Evolutionary conservation across 2,888 invertebrate species (phyloP), one percentile per base, ranked within the genome.

Genomic region (Didymodactylos carnosus): DNA sequence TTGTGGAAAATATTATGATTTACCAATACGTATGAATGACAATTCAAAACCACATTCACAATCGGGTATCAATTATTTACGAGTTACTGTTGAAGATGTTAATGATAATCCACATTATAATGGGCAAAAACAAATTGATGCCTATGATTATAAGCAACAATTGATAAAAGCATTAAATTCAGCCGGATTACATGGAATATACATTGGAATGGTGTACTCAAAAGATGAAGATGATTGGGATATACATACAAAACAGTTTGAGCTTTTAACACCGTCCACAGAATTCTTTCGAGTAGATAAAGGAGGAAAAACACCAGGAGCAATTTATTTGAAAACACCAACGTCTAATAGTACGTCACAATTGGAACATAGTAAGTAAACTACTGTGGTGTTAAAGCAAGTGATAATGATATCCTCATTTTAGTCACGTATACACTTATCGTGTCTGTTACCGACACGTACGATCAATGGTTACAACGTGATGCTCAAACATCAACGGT

Each of bases 191-290:
- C n/a, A n/a, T n/a, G 16, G 29, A 19, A 62, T 62, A 19, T 73
- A 53, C 40, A 90, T 97, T 77, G 95, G 95, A 43, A 87, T 92
- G 76, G 97, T 97, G 10, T 95, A 94, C 83, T 95, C 97, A 0
- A 92, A 92, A 81, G 98, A 98, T 84, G 86, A 91, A 77, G 98
- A 98, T 83, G 98, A 98, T 83, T 98, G 97, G 97, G 98, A 98
- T 85, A 85, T 94, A 77, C 91, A 91, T 0, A 95, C 97, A 83
- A 98, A 98, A 84, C 92, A 91, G 80, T 98, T 94, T 86, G 49
- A 51, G 49, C 70, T 73, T 71, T n/a, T n/a, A n/a, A 19, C 43
- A 46, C 62, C 71, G 11, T 49, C 71, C 10, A 69, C 62, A 8
- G 72, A 75, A 23, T 62, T 62, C 8, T 35, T 62, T 39, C 39